Evolutionary conservation across 2,797 vertebrate genomes (phyloP).

Genomic region (Sitta carolinensis): DNA sequence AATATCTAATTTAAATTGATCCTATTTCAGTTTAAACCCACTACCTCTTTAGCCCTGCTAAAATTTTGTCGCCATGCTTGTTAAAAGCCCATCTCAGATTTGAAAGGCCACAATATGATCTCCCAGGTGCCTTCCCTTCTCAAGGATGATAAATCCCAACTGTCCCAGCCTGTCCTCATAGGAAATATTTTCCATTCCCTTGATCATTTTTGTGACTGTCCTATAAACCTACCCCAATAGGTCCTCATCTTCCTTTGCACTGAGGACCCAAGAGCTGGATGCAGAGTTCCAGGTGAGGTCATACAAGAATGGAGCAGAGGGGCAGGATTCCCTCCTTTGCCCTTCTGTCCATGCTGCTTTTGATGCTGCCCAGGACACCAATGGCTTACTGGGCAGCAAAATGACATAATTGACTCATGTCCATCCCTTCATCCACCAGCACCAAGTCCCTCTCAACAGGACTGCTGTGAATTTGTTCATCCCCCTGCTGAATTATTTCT

Average conservation of each 20-base stretch:
- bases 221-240: neutral
- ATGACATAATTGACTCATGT: fast-evolving
- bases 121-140: neutral
- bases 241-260: neutral
- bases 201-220: neutral
- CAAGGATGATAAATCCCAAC: neutral
- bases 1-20: neutral
- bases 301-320: fast-evolving
- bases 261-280: neutral
- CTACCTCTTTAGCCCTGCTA: neutral
- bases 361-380: neutral
- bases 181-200: neutral
- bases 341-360: fast-evolving
- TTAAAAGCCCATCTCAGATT: neutral
- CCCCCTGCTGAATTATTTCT: neutral
- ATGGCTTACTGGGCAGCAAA: neutral
- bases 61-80: neutral
- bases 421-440: neutral
- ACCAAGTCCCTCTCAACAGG: neutral
- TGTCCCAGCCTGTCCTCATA: neutral
- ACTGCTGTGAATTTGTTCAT: neutral
- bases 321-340: fast-evolving
- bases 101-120: neutral
- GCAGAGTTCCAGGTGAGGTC: neutral
- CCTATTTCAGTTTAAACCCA: neutral